phyloP scores from a whole-genome alignment of 2,113 vertebrate genomes.

The Sinocyclocheilus maitianheensis region DNA sequence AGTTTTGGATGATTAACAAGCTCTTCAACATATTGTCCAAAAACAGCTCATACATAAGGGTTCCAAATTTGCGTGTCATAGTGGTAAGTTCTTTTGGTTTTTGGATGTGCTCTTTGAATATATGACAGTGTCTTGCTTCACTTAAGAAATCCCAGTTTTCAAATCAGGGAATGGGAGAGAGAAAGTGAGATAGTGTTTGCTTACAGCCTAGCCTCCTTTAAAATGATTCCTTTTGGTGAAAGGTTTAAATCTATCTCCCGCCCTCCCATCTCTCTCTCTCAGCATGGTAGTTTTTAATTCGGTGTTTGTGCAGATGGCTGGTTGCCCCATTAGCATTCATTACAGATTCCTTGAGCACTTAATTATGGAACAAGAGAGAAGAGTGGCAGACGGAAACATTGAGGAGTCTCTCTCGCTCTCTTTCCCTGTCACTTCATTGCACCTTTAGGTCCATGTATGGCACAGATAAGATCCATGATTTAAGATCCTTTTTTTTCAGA shows the following conservation, averaged over 20 bases:
- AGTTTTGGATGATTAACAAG: background rate
- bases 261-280: slow-evolving; percentile 77
- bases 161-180: background rate
- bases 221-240: slow-evolving; percentile 34
- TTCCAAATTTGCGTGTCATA: background rate
- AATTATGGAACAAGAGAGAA: slow-evolving; percentile 85
- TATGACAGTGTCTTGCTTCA: background rate
- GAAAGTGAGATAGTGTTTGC: background rate
- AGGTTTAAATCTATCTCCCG: slow-evolving; percentile 48
- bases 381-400: slow-evolving; percentile 78
- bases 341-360: slow-evolving; percentile 88
- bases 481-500: background rate
- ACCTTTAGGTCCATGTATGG: background rate
- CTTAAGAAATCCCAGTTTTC: background rate
- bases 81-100: background rate
- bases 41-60: background rate
- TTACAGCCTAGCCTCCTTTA: background rate
- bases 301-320: slow-evolving; percentile 87
- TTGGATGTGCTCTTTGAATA: background rate
- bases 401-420: slow-evolving; percentile 66
- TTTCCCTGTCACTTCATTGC: background rate
- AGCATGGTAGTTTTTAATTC: slow-evolving; percentile 93
- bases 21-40: background rate
- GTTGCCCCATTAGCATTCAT: slow-evolving; percentile 87
- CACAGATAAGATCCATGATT: background rate